Evolutionary conservation across 2,113 vertebrate genomes (phyloP).

Genomic region (Rhinoderma darwinii): DNA sequence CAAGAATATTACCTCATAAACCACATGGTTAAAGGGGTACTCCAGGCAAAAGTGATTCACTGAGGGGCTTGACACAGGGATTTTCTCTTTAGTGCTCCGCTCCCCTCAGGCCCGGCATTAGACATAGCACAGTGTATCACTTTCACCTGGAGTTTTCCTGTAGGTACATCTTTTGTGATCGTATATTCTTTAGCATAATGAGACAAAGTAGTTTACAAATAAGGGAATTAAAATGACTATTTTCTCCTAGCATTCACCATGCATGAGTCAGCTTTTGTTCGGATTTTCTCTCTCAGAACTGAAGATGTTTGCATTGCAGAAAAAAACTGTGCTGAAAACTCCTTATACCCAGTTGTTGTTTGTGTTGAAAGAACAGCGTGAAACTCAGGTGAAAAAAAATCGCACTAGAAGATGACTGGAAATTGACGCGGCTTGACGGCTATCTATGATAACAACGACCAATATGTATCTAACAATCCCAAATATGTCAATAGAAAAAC

Average conservation of each 20-base stretch:
- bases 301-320: not conserved
- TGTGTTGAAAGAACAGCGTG: not conserved
- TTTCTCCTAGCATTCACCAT: not conserved
- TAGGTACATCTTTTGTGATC: not conserved
- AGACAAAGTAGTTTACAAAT: not conserved
- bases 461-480: slow-evolving; percentile 12
- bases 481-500: not conserved
- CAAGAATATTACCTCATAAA: no score
- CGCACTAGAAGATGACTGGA: not conserved
- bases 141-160: not conserved
- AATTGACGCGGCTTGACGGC: not conserved
- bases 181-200: not conserved
- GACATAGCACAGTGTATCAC: no score
- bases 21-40: no score
- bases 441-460: not conserved
- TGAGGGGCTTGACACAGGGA: no score
- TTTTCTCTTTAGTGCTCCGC: no score
- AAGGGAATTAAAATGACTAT: not conserved
- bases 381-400: not conserved
- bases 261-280: not conserved
- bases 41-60: no score
- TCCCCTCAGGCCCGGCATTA: no score
- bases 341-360: not conserved
- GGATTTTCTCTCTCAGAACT: not conserved
- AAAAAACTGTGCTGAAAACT: not conserved